Conservation (phyloP, 92 coral and sea anemone species). For the Pocillopora grandis region DNA sequence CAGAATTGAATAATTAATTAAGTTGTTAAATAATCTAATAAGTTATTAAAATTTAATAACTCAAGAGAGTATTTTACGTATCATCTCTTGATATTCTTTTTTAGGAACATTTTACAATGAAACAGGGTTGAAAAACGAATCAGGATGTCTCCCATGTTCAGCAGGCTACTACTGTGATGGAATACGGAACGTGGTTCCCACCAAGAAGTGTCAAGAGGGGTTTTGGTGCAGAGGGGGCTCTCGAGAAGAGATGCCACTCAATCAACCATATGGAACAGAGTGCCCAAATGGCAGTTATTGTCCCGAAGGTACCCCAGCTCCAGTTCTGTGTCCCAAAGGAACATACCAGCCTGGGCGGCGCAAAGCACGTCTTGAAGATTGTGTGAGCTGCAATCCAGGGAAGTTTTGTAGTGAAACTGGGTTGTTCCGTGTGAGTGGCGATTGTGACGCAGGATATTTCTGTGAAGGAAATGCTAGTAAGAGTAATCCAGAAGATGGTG, state of each 20-base stretch:
- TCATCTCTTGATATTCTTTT: background rate
- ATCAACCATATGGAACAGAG: slow-evolving; percentile 73
- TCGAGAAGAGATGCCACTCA: slow-evolving; percentile 64
- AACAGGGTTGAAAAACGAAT: slow-evolving; percentile 69
- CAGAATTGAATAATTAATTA: background rate
- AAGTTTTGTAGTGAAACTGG: slow-evolving; percentile 92
- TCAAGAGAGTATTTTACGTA: background rate
- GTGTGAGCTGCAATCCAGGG: slow-evolving; percentile 94
- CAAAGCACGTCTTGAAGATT: slow-evolving; percentile 72
- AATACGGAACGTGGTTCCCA: slow-evolving; percentile 61
- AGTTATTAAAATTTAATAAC: no score
- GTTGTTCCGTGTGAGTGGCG: slow-evolving; percentile 65
- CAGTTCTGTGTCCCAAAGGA: slow-evolving; percentile 87
- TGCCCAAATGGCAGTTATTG: slow-evolving; percentile 99
- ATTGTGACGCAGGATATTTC: slow-evolving; percentile 81
- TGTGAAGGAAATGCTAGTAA: slow-evolving; percentile 70
- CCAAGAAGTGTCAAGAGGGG: slow-evolving; percentile 77
- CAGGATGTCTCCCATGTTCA: slow-evolving; percentile 85
- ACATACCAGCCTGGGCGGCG: slow-evolving; percentile 86
- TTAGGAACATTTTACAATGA: slow-evolving; percentile 85
- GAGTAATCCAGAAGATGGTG: slow-evolving; percentile 75
- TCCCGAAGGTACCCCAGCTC: slow-evolving; percentile 89
- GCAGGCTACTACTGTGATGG: slow-evolving; percentile 88
- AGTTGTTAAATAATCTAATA: no score
- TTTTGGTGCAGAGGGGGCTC: slow-evolving; percentile 95